Conservation (phyloP, 2,888 invertebrate genomes). For the Pandemis cinnamomeana region DNA sequence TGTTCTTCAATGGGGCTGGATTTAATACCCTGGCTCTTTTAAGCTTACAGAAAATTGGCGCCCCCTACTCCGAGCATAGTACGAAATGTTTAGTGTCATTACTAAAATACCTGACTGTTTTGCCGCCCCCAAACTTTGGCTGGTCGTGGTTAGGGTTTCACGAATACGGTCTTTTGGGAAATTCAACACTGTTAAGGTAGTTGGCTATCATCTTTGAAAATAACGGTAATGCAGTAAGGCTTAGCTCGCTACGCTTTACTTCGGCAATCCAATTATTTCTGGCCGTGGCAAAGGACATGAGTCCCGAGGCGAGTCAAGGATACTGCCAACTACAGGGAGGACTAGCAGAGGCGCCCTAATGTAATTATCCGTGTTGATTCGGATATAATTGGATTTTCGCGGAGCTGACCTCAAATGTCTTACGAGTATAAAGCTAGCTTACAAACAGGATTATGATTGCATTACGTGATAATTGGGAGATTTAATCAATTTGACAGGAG, state of each 20-base stretch:
- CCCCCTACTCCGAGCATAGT: too few relatives aligned
- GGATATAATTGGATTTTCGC: slow-evolving; percentile 11
- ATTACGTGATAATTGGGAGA: not conserved
- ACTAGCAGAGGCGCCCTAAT: slow-evolving; percentile 8
- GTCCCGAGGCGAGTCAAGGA: slow-evolving; percentile 6
- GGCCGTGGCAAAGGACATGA: not conserved
- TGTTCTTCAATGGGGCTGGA: too few relatives aligned
- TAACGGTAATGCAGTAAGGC: not conserved
- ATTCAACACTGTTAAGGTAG: too few relatives aligned
- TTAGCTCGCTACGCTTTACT: not conserved
- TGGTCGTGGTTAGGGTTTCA: too few relatives aligned
- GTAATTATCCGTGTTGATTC: slow-evolving; percentile 1
- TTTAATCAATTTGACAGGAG: not conserved
- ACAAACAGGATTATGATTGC: slow-evolving; percentile 6
- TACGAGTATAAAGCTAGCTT: slow-evolving; percentile 3
- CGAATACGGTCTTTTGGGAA: too few relatives aligned
- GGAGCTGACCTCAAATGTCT: slow-evolving; percentile 9
- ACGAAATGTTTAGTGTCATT: too few relatives aligned
- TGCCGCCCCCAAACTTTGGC: too few relatives aligned
- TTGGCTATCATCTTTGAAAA: not conserved
- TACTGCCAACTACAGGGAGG: not conserved
- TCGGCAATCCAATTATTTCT: not conserved
- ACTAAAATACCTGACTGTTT: too few relatives aligned
- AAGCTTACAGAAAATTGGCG: too few relatives aligned
- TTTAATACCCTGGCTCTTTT: too few relatives aligned